Evolutionary conservation across 2,797 vertebrate species (phyloP).

Genomic region (Lagorchestes hirsutus): DNA sequence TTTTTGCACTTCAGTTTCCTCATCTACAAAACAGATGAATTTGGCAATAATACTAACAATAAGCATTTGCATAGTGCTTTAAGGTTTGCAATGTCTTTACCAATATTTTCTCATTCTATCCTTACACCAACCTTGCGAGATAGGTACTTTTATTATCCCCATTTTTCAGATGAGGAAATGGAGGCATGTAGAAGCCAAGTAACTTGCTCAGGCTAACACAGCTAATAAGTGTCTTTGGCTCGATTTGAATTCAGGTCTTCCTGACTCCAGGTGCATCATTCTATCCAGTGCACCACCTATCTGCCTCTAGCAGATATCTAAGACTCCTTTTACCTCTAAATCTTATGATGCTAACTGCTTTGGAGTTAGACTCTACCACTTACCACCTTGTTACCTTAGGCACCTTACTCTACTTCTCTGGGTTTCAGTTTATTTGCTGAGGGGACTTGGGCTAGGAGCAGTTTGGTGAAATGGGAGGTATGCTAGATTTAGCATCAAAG

Average conservation of each 20-base stretch:
- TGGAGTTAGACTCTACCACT: background rate
- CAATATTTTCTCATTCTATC: background rate
- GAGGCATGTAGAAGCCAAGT: background rate
- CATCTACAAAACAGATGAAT: background rate
- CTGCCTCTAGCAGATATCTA: background rate
- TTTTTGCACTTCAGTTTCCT: background rate
- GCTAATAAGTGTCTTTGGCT: background rate
- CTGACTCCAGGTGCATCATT: background rate
- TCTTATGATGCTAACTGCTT: background rate
- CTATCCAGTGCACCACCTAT: background rate
- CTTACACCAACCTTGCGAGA: background rate
- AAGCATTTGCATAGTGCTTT: background rate
- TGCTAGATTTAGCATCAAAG: background rate
- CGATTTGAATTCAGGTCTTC: background rate
- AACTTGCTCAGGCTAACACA: background rate
- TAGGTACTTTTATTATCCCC: background rate
- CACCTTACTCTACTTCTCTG: background rate
- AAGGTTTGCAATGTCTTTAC: background rate
- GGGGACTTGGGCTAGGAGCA: background rate
- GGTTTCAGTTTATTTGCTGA: background rate
- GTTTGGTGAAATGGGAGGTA: background rate
- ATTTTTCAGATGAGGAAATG: background rate
- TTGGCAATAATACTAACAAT: background rate
- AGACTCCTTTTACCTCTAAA: background rate
- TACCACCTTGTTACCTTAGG: background rate